phyloP scores from a whole-genome alignment of 2,888 invertebrate species.

The Cryptus armator region DNA sequence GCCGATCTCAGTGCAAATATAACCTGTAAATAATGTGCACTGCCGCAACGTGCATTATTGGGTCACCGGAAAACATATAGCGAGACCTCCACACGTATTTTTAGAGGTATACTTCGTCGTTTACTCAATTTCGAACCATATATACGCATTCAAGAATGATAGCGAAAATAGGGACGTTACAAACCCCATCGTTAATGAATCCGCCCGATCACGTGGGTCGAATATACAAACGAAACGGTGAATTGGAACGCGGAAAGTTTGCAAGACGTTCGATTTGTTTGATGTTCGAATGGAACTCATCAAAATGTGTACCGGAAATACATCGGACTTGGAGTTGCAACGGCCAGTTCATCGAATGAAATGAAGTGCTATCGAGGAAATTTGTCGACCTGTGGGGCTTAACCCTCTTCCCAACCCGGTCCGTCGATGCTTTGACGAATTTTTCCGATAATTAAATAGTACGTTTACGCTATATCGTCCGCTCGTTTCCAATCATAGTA shows the following conservation, averaged over 20 bases:
- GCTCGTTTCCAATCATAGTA: not conserved
- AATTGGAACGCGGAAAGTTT: constrained; percentile 1
- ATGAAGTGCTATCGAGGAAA: constrained; percentile 10
- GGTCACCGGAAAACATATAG: no score
- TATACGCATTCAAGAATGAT: no score
- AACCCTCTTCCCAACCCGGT: not conserved
- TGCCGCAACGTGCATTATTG: no score
- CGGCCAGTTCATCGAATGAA: constrained; percentile 1
- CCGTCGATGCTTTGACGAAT: constrained; percentile 8
- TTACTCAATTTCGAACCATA: not conserved
- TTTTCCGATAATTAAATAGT: constrained; percentile 44
- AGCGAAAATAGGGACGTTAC: not conserved
- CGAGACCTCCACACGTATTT: no score
- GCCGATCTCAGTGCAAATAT: no score
- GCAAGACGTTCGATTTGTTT: constrained; percentile 10
- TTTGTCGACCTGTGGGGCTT: constrained; percentile 18
- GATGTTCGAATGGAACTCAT: constrained; percentile 4
- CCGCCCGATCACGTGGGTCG: not conserved
- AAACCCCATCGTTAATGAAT: not conserved
- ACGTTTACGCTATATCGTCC: not conserved
- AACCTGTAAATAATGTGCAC: no score
- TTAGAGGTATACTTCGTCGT: no score
- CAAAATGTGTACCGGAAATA: not conserved
- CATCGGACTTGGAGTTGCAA: not conserved
- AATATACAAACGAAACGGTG: not conserved